Conservation (phyloP, 1,140 invertebrate species). For the Leptopilina boulardi region DNA sequence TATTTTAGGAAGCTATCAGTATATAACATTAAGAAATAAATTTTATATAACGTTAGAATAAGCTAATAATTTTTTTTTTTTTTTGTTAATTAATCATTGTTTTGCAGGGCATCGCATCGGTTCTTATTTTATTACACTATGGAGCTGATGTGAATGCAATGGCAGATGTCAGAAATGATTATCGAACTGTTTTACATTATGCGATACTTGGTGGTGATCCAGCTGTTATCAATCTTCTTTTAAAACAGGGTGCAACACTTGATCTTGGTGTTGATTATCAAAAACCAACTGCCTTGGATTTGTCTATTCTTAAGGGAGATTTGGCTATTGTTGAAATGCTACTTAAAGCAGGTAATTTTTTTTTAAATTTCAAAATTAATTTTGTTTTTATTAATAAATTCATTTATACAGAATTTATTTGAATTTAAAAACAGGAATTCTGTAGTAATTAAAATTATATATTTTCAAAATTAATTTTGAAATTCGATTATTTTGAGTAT, state of each 20-base stretch:
- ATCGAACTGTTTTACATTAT: constrained; percentile 89
- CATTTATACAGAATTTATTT: constrained; percentile 27
- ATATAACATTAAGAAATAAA: neutral
- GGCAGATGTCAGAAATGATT: constrained; percentile 87
- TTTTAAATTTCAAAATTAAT: constrained; percentile 37
- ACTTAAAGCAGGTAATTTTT: constrained; percentile 80
- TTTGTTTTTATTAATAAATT: neutral
- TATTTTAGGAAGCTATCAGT: constrained; percentile 13
- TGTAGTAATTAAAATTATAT: too few species aligned
- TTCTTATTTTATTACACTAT: constrained; percentile 85
- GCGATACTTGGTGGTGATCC: constrained; percentile 89
- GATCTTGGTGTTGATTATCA: constrained; percentile 80
- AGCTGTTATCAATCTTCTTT: constrained; percentile 86
- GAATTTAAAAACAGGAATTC: too few species aligned
- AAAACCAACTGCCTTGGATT: constrained; percentile 89
- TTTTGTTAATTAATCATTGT: neutral
- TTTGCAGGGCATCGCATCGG: constrained; percentile 84
- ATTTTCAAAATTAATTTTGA: too few species aligned
- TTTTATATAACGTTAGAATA: neutral
- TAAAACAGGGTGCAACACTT: constrained; percentile 87
- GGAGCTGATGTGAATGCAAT: constrained; percentile 90
- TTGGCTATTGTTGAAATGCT: constrained; percentile 83
- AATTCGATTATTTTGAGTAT: too few species aligned
- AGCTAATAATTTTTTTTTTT: neutral
- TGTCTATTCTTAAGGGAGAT: constrained; percentile 90